phyloP scores from a whole-genome alignment of 1,140 invertebrate species.

The Drosophila aff. region DNA sequence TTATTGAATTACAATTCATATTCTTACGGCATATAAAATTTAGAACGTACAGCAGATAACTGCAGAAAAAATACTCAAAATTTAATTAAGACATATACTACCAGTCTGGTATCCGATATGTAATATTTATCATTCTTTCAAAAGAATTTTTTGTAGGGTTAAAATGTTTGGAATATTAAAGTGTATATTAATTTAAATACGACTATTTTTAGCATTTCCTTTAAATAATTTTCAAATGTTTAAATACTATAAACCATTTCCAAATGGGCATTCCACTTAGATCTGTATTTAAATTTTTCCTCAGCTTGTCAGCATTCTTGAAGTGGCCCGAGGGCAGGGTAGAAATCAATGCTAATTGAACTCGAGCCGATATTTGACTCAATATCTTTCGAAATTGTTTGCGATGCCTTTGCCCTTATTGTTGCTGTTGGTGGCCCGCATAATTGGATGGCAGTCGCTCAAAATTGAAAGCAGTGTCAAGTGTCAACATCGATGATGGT shows the following conservation, averaged over 20 bases:
- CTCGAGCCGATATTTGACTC: constrained; percentile 47
- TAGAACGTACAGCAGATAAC: too few relatives aligned
- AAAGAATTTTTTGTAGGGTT: too few relatives aligned
- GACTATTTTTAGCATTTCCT: neutral
- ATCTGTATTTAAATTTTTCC: neutral
- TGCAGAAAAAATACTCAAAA: too few relatives aligned
- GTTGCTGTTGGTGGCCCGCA: constrained; percentile 58
- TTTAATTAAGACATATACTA: too few relatives aligned
- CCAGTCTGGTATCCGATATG: too few relatives aligned
- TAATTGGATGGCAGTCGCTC: constrained; percentile 43
- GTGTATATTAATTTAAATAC: too few relatives aligned
- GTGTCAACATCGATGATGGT: constrained; percentile 72
- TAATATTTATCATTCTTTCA: too few relatives aligned
- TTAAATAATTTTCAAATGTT: neutral
- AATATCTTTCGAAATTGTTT: constrained; percentile 65
- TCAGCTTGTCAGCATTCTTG: constrained; percentile 24
- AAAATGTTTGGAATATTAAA: neutral
- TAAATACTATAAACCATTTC: neutral
- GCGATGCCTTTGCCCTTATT: constrained; percentile 26
- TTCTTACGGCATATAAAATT: too few relatives aligned
- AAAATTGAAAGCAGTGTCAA: constrained; percentile 69
- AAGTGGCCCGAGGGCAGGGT: constrained; percentile 61
- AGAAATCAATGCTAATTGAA: constrained; percentile 82
- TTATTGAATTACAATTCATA: too few relatives aligned
- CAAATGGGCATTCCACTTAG: neutral